Evolutionary conservation across 2,888 invertebrate genomes (phyloP), one percentile per base, ranked within the genome.

Genomic region (Eilema caniola): DNA sequence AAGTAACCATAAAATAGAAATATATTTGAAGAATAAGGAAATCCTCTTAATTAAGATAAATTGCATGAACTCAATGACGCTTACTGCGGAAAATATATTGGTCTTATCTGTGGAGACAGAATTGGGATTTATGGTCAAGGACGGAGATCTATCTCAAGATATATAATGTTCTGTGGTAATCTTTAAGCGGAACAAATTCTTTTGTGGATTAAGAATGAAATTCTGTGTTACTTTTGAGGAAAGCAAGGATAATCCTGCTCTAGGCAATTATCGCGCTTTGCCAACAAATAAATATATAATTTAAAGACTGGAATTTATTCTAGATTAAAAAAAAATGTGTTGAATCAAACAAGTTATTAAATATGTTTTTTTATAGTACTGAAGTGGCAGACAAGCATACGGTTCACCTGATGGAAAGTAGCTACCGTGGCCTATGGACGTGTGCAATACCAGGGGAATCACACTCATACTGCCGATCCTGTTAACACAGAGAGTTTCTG

Each of bases 1-100:
- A 24, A 63, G 33, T 70, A 79, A 64, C 63, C 14, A 66, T 72
- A 79, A 78, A 72, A 80, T 73, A 80, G 72, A 72, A 71, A 74
- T 70, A 28, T 73, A 67, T 70, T 62, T 16, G 24, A 28, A 69
- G 24, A 53, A 63, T 72, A 66, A 24, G 66, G 67, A 72, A 68
- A 75, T 72, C 62, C 41, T 16, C 60, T 24, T 80, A 83, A 82
- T 83, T 83, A 83, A 80, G 81, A 83, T 75, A 75, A 70, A 80
- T 68, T 76, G 70, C 72, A 66, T 70, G 70, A 74, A 79, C 62
- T 66, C 76, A 70, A 65, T 75, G 71, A 74, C 66, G 67, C 71
- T 76, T 70, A 63, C 60, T 62, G 25, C 20, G 59, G 72, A 62
- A 78, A 70, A 73, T 83, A 73, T 75, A 81, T 78, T 70, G 64